phyloP scores from a whole-genome alignment of 1,140 invertebrate species.

The Vanessa tameamea region DNA sequence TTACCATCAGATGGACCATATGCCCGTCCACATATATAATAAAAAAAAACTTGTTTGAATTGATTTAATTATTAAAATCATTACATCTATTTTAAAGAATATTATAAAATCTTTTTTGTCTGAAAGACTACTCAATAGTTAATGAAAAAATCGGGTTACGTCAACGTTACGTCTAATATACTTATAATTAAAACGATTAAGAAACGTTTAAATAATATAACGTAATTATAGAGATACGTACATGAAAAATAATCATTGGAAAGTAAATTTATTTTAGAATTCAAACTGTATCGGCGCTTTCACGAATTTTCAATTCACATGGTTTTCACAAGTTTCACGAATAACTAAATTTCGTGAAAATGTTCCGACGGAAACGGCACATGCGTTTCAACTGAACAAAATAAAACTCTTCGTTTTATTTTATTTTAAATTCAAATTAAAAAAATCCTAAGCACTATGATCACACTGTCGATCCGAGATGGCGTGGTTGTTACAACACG shows the following conservation, averaged over 20 bases:
- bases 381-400: neutral
- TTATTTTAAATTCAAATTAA: neutral
- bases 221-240: neutral
- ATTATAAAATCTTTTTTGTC: too few species aligned
- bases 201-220: too few species aligned
- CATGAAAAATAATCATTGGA: neutral
- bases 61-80: too few species aligned
- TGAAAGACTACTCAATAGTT: too few species aligned
- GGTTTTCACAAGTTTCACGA: conserved; percentile 4
- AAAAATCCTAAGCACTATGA: too few species aligned
- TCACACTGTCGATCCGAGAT: neutral
- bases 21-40: too few species aligned
- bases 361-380: neutral
- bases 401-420: neutral
- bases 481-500: neutral
- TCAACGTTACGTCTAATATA: too few species aligned
- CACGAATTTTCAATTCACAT: conserved; percentile 9
- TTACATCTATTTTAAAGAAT: too few species aligned
- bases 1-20: too few species aligned
- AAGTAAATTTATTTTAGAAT: conserved; percentile 13
- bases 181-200: too few species aligned
- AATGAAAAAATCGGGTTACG: too few species aligned
- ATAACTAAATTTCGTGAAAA: conserved; percentile 2
- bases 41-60: too few species aligned
- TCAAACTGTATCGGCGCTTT: conserved; percentile 3